phyloP scores from a whole-genome alignment of 2,888 invertebrate genomes.

The Pachycephus smyrnensis region DNA sequence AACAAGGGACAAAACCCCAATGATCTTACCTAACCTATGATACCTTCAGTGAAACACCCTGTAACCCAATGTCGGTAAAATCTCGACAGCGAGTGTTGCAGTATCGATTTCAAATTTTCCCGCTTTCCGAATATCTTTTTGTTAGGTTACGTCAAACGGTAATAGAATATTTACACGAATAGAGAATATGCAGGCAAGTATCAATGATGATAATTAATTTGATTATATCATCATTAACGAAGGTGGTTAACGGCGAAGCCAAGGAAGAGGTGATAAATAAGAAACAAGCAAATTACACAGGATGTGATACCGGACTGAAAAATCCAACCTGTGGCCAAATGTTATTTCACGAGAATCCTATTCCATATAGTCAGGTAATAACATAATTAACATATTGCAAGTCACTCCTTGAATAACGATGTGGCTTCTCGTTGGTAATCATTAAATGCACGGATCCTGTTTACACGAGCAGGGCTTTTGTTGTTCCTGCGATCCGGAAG shows the following conservation, averaged over 20 bases:
- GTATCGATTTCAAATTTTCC: neutral
- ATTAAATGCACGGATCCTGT: neutral
- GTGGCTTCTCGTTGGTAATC: neutral
- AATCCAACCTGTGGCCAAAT: constrained; percentile 66
- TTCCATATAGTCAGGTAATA: constrained; percentile 65
- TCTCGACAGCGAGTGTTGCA: neutral
- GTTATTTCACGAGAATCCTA: constrained; percentile 58
- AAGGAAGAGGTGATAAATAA: constrained; percentile 67
- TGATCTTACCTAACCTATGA: too few species aligned
- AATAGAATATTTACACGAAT: neutral
- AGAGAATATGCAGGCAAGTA: neutral
- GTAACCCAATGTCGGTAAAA: neutral
- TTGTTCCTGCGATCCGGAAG: constrained; percentile 66
- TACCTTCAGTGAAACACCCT: neutral
- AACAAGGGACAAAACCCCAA: neutral
- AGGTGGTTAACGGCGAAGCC: constrained; percentile 68
- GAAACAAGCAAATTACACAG: constrained; percentile 60
- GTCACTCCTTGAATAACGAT: neutral
- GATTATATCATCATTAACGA: neutral
- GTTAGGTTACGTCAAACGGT: neutral
- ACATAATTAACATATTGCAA: neutral
- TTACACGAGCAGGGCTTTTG: constrained; percentile 65
- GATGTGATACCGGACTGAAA: constrained; percentile 58
- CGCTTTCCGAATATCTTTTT: neutral
- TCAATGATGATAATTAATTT: neutral